Conservation (phyloP, 2,113 vertebrate genomes). For the Phyllostomus discolor region DNA sequence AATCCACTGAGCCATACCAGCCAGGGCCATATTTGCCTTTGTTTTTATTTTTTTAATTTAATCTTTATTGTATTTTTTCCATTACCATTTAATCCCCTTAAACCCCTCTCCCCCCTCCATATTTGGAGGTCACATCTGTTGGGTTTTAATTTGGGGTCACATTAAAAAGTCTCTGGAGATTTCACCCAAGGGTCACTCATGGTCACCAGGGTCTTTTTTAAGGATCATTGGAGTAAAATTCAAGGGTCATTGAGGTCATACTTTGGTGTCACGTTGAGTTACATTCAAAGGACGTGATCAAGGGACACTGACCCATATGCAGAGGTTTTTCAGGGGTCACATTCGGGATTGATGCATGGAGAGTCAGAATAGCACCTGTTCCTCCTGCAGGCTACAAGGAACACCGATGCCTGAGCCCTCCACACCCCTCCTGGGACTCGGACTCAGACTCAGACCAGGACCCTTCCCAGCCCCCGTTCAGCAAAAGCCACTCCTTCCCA, state of each 20-base stretch:
- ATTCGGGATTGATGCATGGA: not conserved
- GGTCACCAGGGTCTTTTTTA: not conserved
- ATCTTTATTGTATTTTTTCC: too few relatives aligned
- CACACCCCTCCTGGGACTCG: slow-evolving; percentile 22
- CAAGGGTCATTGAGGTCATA: not conserved
- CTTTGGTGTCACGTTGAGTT: not conserved
- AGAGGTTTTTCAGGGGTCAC: not conserved
- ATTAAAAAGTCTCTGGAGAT: not conserved
- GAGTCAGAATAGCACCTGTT: not conserved
- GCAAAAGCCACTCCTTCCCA: slow-evolving; percentile 32
- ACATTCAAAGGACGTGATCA: not conserved
- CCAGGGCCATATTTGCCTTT: too few relatives aligned
- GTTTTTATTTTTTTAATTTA: too few relatives aligned
- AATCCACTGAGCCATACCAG: too few relatives aligned
- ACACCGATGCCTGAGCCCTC: slow-evolving; percentile 14
- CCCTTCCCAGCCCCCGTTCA: not conserved
- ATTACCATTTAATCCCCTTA: too few relatives aligned
- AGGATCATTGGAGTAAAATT: not conserved
- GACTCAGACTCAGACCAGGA: slow-evolving; percentile 38
- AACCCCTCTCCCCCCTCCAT: not conserved
- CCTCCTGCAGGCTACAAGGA: slow-evolving; percentile 46
- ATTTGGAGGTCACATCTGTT: not conserved
- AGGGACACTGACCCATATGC: not conserved
- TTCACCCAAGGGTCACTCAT: not conserved
- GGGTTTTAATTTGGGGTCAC: not conserved